Percentiles rank a stretch among this genome's conserved stretches.
phyloP scores from a whole-genome alignment of 2,888 invertebrate species.

The Parnassius mnemosyne region DNA sequence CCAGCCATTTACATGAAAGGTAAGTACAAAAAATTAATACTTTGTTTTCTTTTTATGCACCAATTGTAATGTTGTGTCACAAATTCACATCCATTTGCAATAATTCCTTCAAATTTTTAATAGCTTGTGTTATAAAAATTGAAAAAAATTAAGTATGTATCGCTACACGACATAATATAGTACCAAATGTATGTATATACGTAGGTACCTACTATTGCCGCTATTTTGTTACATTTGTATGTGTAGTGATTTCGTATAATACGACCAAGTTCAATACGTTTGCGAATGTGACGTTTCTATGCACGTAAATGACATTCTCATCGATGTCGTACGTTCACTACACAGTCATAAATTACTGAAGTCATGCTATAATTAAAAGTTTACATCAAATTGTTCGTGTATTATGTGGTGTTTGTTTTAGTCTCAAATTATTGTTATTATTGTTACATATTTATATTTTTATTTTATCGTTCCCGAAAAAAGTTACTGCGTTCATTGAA shows the following conservation, averaged over 20 bases:
- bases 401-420: neutral
- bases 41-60: constrained; percentile 59
- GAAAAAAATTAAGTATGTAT: constrained; percentile 49
- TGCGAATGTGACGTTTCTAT: constrained; percentile 56
- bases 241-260: constrained; percentile 47
- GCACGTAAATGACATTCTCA: constrained; percentile 31
- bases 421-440: neutral
- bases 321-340: neutral
- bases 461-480: neutral
- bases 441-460: neutral
- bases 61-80: constrained; percentile 44
- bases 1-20: constrained; percentile 81
- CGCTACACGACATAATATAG: constrained; percentile 38
- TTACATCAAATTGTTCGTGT: too few species aligned
- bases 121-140: constrained; percentile 40
- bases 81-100: constrained; percentile 25
- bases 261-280: constrained; percentile 56
- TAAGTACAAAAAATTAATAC: constrained; percentile 77
- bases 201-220: constrained; percentile 60
- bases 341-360: too few species aligned
- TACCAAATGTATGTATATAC: constrained; percentile 52
- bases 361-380: too few species aligned
- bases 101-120: constrained; percentile 24
- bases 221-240: constrained; percentile 69
- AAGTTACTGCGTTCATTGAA: constrained; percentile 10